These are phyloP conservation scores for Orbicella faveolata DNA, from an alignment of 64 coral and sea anemone species.

Conservation along the genomic window DNA sequence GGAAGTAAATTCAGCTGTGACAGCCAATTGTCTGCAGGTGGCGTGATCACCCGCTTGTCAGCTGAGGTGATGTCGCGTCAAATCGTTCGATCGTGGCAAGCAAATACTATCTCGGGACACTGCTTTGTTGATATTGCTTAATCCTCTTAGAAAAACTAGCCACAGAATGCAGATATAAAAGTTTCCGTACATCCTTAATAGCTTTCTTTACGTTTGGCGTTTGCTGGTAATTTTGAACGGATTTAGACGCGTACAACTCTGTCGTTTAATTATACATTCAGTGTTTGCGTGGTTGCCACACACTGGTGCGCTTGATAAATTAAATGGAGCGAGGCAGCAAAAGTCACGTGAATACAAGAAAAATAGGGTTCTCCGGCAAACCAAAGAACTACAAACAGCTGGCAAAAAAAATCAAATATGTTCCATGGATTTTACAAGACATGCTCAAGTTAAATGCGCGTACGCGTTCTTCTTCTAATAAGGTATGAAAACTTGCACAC, in stretches of 20 bases:
- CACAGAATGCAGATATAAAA: background rate
- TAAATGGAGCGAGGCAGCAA: background rate
- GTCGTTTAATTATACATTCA: background rate
- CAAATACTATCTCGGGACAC: background rate
- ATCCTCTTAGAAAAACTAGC: background rate
- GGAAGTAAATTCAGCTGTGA: background rate
- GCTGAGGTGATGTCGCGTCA: slow-evolving; percentile 24
- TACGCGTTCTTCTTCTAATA: background rate
- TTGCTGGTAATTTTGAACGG: background rate
- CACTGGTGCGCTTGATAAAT: background rate
- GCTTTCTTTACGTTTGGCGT: background rate
- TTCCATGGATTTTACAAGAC: slow-evolving; percentile 25
- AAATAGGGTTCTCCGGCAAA: slow-evolving; percentile 2
- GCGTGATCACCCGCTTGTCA: background rate
- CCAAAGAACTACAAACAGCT: background rate
- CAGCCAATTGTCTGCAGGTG: background rate
- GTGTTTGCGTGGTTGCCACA: too few relatives aligned
- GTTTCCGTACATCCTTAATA: background rate
- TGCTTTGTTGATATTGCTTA: background rate
- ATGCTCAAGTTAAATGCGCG: background rate
- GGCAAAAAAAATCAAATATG: background rate
- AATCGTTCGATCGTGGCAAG: background rate
- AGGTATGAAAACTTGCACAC: background rate
- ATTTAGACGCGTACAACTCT: background rate
- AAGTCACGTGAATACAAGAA: background rate